Conservation (phyloP, 1,140 invertebrate genomes). For the Drosophila subobscura region DNA sequence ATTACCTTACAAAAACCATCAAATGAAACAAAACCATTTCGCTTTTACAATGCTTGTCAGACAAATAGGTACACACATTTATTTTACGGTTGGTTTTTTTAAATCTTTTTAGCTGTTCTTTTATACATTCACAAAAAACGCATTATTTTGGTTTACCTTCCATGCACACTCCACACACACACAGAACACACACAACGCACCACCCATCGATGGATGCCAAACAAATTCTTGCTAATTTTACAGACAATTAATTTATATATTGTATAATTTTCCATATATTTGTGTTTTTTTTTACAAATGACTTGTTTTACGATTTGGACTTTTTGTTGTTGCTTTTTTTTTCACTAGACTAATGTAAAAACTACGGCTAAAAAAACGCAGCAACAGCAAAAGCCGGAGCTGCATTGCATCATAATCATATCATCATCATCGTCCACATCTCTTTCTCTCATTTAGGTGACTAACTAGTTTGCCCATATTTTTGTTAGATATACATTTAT, state of each 20-base stretch:
- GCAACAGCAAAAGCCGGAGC: constrained; percentile 60
- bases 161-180: constrained; percentile 19
- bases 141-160: constrained; percentile 43
- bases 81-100: constrained; percentile 48
- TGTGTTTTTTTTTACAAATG: constrained; percentile 39
- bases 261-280: constrained; percentile 19
- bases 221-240: constrained; percentile 52
- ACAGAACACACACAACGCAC: constrained; percentile 17
- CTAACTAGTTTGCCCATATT: constrained; percentile 64
- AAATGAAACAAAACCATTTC: constrained; percentile 4
- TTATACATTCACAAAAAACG: constrained; percentile 53
- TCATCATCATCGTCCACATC: constrained; percentile 32
- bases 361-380: constrained; percentile 58
- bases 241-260: constrained; percentile 47
- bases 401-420: constrained; percentile 37
- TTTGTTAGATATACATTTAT: constrained; percentile 28
- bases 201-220: constrained; percentile 30
- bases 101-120: constrained; percentile 31
- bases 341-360: constrained; percentile 44
- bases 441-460: constrained; percentile 60
- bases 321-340: constrained; percentile 32
- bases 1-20: too few relatives aligned
- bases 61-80: constrained; percentile 76
- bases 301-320: constrained; percentile 54
- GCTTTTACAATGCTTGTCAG: constrained; percentile 56